Evolutionary conservation across 2,888 invertebrate species (phyloP).

Genomic region (Dromius quadrimaculatus): DNA sequence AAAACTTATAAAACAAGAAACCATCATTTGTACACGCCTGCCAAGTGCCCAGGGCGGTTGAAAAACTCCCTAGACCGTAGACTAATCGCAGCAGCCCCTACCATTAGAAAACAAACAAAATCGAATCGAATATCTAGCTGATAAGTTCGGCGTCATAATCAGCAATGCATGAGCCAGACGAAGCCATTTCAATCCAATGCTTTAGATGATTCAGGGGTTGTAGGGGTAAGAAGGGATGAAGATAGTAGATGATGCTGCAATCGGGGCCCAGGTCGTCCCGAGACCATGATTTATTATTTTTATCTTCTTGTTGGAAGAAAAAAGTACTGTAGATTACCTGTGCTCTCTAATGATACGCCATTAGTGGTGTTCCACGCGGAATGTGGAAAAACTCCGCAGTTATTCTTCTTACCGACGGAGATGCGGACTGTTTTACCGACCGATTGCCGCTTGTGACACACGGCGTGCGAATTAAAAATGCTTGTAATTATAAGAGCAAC

Average conservation of each 20-base stretch:
- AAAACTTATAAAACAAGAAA: constrained; percentile 41
- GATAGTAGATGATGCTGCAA: constrained; percentile 42
- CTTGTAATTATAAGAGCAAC: constrained; percentile 35
- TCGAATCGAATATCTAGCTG: constrained; percentile 33
- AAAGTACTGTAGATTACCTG: constrained; percentile 66
- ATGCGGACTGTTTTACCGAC: constrained; percentile 41
- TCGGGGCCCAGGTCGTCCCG: constrained; percentile 46
- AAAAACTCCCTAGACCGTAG: constrained; percentile 35
- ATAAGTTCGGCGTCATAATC: constrained; percentile 26
- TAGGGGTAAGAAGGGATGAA: constrained; percentile 12
- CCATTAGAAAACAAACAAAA: constrained; percentile 27
- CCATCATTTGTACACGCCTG: constrained; percentile 41
- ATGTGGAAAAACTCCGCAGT: constrained; percentile 60
- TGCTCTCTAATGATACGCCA: constrained; percentile 66
- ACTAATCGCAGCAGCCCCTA: constrained; percentile 23
- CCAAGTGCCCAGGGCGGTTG: constrained; percentile 24
- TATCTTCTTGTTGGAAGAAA: constrained; percentile 62
- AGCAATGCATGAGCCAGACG: constrained; percentile 30
- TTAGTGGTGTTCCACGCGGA: constrained; percentile 62
- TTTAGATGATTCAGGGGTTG: neutral
- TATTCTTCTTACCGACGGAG: constrained; percentile 53
- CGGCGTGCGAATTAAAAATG: constrained; percentile 38
- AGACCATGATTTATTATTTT: constrained; percentile 67
- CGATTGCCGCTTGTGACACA: constrained; percentile 29
- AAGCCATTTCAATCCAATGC: constrained; percentile 30